These are phyloP conservation scores for Thymallus thymallus DNA, from an alignment of 2,113 vertebrate species.

Conservation along the genomic window DNA sequence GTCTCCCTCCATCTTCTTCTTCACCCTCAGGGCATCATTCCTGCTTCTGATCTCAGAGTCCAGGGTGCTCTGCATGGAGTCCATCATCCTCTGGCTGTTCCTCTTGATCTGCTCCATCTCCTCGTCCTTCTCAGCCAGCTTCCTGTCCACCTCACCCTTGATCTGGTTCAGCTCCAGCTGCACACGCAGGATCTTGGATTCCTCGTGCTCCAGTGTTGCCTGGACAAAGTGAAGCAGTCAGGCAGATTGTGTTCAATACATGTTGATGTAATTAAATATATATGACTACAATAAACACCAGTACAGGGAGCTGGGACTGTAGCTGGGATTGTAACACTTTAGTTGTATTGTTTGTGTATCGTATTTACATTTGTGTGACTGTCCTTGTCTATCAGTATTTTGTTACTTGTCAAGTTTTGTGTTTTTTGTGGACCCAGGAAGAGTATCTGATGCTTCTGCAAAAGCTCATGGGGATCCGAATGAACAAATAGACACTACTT, in stretches of 20 bases:
- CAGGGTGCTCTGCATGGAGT: slow-evolving; percentile 72
- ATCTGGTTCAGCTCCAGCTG: slow-evolving; percentile 75
- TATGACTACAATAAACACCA: not conserved
- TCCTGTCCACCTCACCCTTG: slow-evolving; percentile 74
- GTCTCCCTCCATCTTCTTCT: slow-evolving; percentile 80
- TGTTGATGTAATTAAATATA: not conserved
- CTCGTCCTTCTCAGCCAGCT: slow-evolving; percentile 74
- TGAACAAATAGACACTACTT: too few relatives aligned
- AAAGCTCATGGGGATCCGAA: not conserved
- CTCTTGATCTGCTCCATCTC: slow-evolving; percentile 76
- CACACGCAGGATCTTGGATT: slow-evolving; percentile 73
- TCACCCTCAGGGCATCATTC: slow-evolving; percentile 73
- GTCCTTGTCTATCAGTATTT: too few relatives aligned
- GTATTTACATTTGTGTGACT: too few relatives aligned
- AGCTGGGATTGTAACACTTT: not conserved
- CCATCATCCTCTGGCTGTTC: slow-evolving; percentile 72
- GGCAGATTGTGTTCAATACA: not conserved
- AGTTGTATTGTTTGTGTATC: too few relatives aligned
- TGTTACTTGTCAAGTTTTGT: too few relatives aligned
- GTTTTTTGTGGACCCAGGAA: not conserved
- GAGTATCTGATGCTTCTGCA: not conserved
- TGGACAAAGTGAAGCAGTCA: slow-evolving; percentile 17
- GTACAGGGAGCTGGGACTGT: not conserved
- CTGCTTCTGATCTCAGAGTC: slow-evolving; percentile 74
- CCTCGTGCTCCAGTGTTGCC: slow-evolving; percentile 75